phyloP scores from a whole-genome alignment of 2,113 vertebrate species.

The Ciconia boyciana region DNA sequence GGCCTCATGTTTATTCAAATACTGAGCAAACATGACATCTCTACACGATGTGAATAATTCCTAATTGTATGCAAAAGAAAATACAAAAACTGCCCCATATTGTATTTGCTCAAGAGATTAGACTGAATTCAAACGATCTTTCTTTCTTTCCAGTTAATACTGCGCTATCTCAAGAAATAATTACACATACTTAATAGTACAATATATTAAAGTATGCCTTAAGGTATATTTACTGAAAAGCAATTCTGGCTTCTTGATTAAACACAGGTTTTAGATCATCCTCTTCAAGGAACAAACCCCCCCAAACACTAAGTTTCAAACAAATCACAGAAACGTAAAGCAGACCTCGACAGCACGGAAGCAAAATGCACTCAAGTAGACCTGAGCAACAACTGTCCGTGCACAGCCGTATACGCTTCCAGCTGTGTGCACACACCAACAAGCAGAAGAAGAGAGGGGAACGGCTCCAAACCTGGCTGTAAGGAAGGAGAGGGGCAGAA shows the following conservation, averaged over 20 bases:
- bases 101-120: slow-evolving; percentile 37
- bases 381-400: neutral
- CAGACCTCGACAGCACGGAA: neutral
- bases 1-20: neutral
- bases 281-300: neutral
- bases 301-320: neutral
- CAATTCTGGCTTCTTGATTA: slow-evolving; percentile 13
- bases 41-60: neutral
- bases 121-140: slow-evolving; percentile 1
- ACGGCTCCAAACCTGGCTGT: neutral
- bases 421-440: neutral
- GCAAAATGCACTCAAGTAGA: neutral
- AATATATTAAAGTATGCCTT: neutral
- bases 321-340: neutral
- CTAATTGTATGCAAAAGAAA: slow-evolving; percentile 16
- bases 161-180: slow-evolving; percentile 9
- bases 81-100: neutral
- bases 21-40: neutral
- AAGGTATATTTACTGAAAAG: slow-evolving; percentile 25
- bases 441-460: neutral
- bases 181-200: neutral
- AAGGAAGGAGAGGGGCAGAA: neutral
- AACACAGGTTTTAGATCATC: neutral
- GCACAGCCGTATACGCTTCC: neutral
- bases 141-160: neutral